A percentile compares a stretch with the other conserved stretches of the same genome.
Conservation (phyloP, 37 sponge, comb jelly and placozoan genomes). For the Hexactinellida sp. region DNA sequence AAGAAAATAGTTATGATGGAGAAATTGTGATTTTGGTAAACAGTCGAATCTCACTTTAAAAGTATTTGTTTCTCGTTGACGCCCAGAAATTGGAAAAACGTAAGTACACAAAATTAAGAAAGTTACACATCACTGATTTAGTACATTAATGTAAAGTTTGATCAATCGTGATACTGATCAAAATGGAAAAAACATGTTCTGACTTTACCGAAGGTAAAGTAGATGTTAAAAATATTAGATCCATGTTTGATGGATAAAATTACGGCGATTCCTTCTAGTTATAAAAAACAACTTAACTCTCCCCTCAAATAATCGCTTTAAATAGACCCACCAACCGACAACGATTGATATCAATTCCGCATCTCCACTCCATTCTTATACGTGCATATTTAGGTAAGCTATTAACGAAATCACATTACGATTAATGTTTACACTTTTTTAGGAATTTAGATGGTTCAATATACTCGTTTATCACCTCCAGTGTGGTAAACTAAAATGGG, state of each 20-base stretch:
- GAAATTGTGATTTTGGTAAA: neutral
- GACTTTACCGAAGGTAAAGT: neutral
- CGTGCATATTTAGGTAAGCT: neutral
- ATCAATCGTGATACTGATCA: neutral
- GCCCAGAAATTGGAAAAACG: neutral
- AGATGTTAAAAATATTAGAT: neutral
- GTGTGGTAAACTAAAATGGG: neutral
- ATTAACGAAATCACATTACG: no score
- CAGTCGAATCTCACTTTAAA: neutral
- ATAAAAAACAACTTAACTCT: neutral
- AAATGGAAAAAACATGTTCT: neutral
- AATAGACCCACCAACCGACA: neutral
- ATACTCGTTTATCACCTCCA: neutral
- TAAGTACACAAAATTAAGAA: neutral
- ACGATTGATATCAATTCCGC: neutral
- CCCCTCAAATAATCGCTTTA: neutral
- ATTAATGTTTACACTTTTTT: no score
- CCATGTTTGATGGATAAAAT: no score
- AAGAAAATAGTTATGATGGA: neutral
- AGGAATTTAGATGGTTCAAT: no score
- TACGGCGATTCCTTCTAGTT: no score
- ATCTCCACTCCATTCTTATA: constrained; percentile 5
- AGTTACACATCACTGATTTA: neutral
- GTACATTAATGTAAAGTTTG: neutral
- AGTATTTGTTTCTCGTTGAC: neutral